Base-by-base conservation (phyloP, 2,797 vertebrate genomes). In the Podargus strigoides region DNA sequence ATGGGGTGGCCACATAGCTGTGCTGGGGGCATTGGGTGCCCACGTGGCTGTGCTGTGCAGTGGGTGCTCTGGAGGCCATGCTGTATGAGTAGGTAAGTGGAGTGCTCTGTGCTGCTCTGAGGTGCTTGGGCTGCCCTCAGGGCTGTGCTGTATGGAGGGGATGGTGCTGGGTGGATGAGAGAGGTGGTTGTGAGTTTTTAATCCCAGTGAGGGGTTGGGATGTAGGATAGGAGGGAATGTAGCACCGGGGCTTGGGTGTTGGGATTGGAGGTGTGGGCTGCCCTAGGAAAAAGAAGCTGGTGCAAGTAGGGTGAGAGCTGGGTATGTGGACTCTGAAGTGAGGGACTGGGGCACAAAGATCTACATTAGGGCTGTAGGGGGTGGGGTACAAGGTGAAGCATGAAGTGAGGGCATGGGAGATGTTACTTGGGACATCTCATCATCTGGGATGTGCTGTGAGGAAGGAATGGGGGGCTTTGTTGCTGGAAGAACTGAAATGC, bases 281-380 rank as follows among this genome's bases (percentile, higher is more conserved):
- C 58, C 39, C 55, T 24, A 9, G 68, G 36, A 93, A 60, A 58
- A 60, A 12, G 34, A 42, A 24, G 18, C 9, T 63, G 58, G 12
- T 52, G 32, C 16, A 10, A 64, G 21, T 53, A 10, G 27, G 20
- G 24, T 4, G 21, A 52, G 27, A 63, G 21, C 39, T 74, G 37
- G 3, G 0, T 8, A 24, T 34, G 44, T 36, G 41, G 66, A 6
- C 21, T 77, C 42, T 46, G 34, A 41, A 76, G 52, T 21, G 37
- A 62, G 52, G 20, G 37, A 9, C 41, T 78, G 58, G n/a, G 23
- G 15, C 12, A 32, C 34, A 49, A 24, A 56, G 10, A 24, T 63
- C 24, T 56, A 3, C 0, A 0, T 12, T 1, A 34, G 74, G 37
- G 27, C 10, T 30, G 22, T 6, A 21, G 14, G 53, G 44, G 42